Evolutionary conservation across 2,888 invertebrate species (phyloP).

Genomic region (Resseliella maxima): DNA sequence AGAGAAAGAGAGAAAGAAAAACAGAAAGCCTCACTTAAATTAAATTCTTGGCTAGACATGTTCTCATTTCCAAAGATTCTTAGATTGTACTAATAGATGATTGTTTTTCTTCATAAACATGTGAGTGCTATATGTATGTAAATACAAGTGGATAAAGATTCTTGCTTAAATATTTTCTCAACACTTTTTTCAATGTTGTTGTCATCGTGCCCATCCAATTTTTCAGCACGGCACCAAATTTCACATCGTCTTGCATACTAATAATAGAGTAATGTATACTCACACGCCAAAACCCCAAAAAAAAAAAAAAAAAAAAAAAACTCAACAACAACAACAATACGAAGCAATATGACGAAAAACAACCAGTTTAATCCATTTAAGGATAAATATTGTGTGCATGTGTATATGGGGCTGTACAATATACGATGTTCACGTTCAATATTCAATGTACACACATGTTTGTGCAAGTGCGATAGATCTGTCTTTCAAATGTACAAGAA

Average conservation of each 20-base stretch:
- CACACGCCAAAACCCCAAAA: background rate
- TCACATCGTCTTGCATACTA: background rate
- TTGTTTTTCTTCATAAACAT: background rate
- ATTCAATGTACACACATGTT: background rate
- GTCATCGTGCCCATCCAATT: background rate
- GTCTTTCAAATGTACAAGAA: background rate
- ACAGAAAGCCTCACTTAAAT: background rate
- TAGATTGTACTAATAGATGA: background rate
- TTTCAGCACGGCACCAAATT: background rate
- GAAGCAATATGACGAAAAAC: background rate
- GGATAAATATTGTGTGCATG: background rate
- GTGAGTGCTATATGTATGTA: background rate
- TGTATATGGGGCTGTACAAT: background rate
- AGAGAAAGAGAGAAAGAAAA: too few species aligned
- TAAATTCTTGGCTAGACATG: slow-evolving; percentile 47
- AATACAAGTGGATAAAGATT: background rate
- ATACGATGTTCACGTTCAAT: slow-evolving; percentile 30
- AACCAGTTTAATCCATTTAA: slow-evolving; percentile 8
- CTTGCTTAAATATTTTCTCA: slow-evolving; percentile 11
- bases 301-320: background rate
- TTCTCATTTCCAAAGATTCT: slow-evolving; percentile 34
- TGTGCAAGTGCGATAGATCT: slow-evolving; percentile 40
- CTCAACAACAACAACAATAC: background rate
- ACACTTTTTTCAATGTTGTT: background rate
- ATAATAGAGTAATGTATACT: background rate